Percentiles rank a stretch among this genome's conserved stretches.
These are phyloP conservation scores for Bombus picipes DNA, from an alignment of 1,140 invertebrate species.

Conservation along the genomic window DNA sequence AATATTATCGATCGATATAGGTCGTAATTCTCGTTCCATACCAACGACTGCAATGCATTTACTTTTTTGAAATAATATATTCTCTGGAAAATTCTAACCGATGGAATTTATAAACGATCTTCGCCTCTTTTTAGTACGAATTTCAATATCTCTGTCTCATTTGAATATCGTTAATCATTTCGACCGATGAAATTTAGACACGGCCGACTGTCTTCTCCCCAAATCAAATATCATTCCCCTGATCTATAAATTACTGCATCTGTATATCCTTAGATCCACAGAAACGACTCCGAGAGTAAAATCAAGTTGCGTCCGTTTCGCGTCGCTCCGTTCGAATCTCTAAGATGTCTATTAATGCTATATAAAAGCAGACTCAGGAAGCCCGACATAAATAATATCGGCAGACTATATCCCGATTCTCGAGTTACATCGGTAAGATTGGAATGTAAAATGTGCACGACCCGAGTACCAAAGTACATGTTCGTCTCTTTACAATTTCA, in stretches of 20 bases:
- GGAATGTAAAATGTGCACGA: not conserved
- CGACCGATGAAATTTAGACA: not conserved
- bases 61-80: not conserved
- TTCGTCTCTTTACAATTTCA: not conserved
- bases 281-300: not conserved
- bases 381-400: constrained; percentile 48
- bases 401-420: constrained; percentile 43
- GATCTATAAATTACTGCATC: not conserved
- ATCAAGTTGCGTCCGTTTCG: constrained; percentile 12
- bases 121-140: too few species aligned
- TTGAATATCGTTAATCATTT: too few species aligned
- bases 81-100: not conserved
- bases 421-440: constrained; percentile 31
- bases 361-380: constrained; percentile 54
- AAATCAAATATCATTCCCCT: not conserved
- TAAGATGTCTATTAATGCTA: constrained; percentile 64
- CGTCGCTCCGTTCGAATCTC: constrained; percentile 34
- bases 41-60: not conserved
- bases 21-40: not conserved
- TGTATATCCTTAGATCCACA: not conserved
- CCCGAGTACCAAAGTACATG: not conserved
- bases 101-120: too few species aligned
- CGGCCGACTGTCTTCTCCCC: not conserved
- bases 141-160: too few species aligned
- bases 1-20: not conserved